These are phyloP conservation scores for Astropecten irregularis DNA, from an alignment of 53 echinoderm and acorn worm species.

Conservation along the genomic window DNA sequence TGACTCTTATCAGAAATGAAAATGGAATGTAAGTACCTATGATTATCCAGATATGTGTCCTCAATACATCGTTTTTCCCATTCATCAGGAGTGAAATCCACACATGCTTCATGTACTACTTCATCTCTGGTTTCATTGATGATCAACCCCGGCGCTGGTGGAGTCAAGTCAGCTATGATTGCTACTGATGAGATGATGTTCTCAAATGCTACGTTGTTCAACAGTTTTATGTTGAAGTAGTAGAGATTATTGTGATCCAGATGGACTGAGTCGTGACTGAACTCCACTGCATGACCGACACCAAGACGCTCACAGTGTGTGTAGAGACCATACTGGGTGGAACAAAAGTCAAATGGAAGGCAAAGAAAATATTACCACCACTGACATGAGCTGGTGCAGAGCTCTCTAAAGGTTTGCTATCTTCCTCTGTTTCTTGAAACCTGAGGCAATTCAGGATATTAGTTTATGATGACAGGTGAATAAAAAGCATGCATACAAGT, in stretches of 20 bases:
- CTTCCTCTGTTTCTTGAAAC: no score
- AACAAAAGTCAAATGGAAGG: not conserved
- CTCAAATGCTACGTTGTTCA: conserved; percentile 54
- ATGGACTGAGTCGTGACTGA: conserved; percentile 39
- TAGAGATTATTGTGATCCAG: conserved; percentile 54
- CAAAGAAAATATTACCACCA: no score
- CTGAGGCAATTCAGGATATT: no score
- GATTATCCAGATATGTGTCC: conserved; percentile 55
- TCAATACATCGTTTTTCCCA: conserved; percentile 62
- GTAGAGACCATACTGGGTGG: conserved; percentile 54
- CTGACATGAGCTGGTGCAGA: no score
- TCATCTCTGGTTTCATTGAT: conserved; percentile 19
- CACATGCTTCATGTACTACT: conserved; percentile 26
- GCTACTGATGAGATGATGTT: conserved; percentile 45
- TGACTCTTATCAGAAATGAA: no score
- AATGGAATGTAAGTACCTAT: no score
- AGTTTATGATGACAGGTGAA: no score
- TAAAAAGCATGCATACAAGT: no score
- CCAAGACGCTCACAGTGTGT: conserved; percentile 64
- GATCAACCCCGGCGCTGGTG: conserved; percentile 63
- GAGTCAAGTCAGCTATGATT: conserved; percentile 51
- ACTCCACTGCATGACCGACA: conserved; percentile 60
- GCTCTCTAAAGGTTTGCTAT: no score
- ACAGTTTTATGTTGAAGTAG: conserved; percentile 64
- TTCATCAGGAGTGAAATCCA: conserved; percentile 30